phyloP scores from a whole-genome alignment of 1,140 invertebrate species.

The Scylla paramamosain region DNA sequence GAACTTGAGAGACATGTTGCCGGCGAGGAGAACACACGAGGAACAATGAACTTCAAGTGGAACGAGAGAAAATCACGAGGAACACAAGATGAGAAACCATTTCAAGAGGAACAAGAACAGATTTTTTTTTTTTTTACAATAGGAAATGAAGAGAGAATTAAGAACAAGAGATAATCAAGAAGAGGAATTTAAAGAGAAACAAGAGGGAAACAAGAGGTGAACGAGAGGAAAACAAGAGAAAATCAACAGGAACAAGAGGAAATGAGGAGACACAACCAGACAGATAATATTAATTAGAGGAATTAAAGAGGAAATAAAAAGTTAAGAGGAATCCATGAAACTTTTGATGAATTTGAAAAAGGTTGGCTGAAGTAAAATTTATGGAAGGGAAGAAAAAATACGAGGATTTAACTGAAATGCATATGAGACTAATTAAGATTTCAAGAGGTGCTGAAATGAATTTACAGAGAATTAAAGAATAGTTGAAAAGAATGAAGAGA shows the following conservation, averaged over 20 bases:
- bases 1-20: constrained; percentile 58
- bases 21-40: background rate
- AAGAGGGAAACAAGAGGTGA: too few relatives aligned
- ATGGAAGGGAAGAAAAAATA: too few relatives aligned
- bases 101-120: background rate
- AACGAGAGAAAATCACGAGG: background rate
- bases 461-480: background rate
- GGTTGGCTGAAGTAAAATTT: too few relatives aligned
- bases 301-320: background rate
- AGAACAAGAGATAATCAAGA: too few relatives aligned
- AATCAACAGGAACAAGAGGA: too few relatives aligned
- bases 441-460: background rate
- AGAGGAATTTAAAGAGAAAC: too few relatives aligned
- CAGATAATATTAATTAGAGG: background rate
- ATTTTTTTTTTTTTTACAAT: too few relatives aligned
- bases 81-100: background rate
- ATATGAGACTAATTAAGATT: background rate
- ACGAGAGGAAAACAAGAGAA: too few relatives aligned
- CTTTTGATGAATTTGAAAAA: too few relatives aligned
- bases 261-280: background rate
- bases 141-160: too few relatives aligned
- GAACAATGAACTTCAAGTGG: background rate
- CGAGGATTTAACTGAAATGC: too few relatives aligned
- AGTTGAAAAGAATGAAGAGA: background rate
- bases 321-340: background rate